Conservation (phyloP, 2,113 vertebrate genomes). For the Typhlomys cinereus region DNA sequence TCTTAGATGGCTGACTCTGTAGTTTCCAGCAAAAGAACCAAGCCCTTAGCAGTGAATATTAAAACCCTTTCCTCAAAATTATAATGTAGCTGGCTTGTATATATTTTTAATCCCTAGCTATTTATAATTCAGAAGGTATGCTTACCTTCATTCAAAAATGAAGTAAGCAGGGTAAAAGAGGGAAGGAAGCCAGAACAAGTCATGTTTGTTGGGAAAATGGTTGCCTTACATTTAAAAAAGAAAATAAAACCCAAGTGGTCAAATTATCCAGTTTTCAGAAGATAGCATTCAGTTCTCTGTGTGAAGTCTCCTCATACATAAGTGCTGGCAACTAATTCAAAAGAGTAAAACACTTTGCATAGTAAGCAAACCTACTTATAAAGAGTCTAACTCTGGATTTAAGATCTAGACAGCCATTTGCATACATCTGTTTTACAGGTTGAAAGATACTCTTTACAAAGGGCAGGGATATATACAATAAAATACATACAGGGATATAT, state of each 20-base stretch:
- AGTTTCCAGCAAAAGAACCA: neutral
- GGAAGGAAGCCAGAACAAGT: neutral
- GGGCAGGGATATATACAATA: neutral
- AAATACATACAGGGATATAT: neutral
- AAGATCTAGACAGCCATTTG: neutral
- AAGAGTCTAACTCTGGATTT: neutral
- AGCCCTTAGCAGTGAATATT: neutral
- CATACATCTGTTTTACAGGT: neutral
- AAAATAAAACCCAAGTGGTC: neutral
- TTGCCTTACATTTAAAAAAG: neutral
- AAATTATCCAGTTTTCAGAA: neutral
- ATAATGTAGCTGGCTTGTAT: neutral
- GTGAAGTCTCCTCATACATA: neutral
- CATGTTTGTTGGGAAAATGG: neutral
- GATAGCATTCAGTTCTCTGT: neutral
- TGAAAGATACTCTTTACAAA: constrained; percentile 23
- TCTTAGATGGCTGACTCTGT: neutral
- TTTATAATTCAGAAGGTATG: constrained; percentile 34
- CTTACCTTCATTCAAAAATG: neutral
- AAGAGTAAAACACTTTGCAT: neutral
- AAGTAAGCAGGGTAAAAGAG: neutral
- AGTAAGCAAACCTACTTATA: neutral
- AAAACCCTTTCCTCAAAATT: constrained; percentile 31
- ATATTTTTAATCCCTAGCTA: constrained; percentile 39
- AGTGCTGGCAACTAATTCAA: constrained; percentile 24